These are phyloP conservation scores for Drosophila sulfurigaster DNA, from an alignment of 1,140 invertebrate species.

Conservation along the genomic window DNA sequence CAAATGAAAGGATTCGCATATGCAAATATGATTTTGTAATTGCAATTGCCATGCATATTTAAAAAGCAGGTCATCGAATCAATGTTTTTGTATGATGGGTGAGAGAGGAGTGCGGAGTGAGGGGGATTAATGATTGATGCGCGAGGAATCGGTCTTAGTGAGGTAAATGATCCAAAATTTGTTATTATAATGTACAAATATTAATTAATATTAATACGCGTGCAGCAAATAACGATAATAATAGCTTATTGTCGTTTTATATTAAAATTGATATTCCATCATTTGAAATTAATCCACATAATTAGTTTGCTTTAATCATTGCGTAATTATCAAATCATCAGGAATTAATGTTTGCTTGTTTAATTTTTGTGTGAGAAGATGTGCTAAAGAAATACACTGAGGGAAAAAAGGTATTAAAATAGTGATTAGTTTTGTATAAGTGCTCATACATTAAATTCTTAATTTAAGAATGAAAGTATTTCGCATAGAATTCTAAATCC, in stretches of 20 bases:
- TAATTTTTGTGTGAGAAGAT: too few relatives aligned
- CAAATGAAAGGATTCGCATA: slow-evolving; percentile 53
- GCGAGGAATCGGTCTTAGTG: slow-evolving; percentile 5
- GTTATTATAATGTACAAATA: slow-evolving; percentile 14
- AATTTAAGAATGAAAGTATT: too few relatives aligned
- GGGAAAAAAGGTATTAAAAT: too few relatives aligned
- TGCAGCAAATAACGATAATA: slow-evolving; percentile 2
- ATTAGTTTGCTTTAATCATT: slow-evolving; percentile 5
- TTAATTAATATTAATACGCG: slow-evolving; percentile 35
- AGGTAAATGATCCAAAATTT: slow-evolving; percentile 16
- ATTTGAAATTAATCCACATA: slow-evolving; percentile 29
- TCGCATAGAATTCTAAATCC: too few relatives aligned
- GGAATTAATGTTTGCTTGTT: background rate
- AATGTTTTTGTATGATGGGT: background rate
- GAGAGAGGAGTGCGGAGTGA: background rate
- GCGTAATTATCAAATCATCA: slow-evolving; percentile 1
- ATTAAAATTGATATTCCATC: slow-evolving; percentile 26
- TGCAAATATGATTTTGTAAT: slow-evolving; percentile 58
- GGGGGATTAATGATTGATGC: slow-evolving; percentile 42
- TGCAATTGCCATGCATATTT: slow-evolving; percentile 48
- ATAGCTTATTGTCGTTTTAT: slow-evolving; percentile 10
- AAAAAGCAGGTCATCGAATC: slow-evolving; percentile 43
- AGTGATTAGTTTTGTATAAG: too few relatives aligned
- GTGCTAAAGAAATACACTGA: background rate
- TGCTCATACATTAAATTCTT: too few relatives aligned